These are phyloP conservation scores for Drosophila subsilvestris DNA, from an alignment of 2,888 invertebrate species.

Conservation along the genomic window DNA sequence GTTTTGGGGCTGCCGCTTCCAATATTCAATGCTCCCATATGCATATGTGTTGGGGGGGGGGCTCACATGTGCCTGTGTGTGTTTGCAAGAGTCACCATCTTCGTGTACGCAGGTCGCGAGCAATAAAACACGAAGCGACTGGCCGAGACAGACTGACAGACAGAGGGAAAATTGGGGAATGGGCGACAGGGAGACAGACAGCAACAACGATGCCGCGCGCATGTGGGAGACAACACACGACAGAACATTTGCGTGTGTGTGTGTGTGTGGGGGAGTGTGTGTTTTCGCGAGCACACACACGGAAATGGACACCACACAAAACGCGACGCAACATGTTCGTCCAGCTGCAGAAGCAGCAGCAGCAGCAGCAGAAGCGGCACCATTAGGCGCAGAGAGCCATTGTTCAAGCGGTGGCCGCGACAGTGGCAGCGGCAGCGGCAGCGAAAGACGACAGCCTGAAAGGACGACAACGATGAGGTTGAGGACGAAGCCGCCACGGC, in stretches of 20 bases:
- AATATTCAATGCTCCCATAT: slow-evolving; percentile 33
- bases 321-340: slow-evolving; percentile 77
- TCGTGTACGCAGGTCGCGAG: slow-evolving; percentile 76
- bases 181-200: slow-evolving; percentile 2
- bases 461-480: not conserved
- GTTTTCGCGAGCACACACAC: slow-evolving; percentile 36
- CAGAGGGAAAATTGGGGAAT: not conserved
- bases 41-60: slow-evolving; percentile 1
- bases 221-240: slow-evolving; percentile 54
- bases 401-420: slow-evolving; percentile 52
- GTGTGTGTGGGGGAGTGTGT: slow-evolving; percentile 4
- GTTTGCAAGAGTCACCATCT: slow-evolving; percentile 45
- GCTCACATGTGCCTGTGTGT: slow-evolving; percentile 10
- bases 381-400: slow-evolving; percentile 51
- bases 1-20: slow-evolving; percentile 23
- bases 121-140: slow-evolving; percentile 76
- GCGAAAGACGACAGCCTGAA: slow-evolving; percentile 22
- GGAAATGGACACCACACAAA: slow-evolving; percentile 52
- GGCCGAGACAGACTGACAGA: slow-evolving; percentile 40
- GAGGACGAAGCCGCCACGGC: slow-evolving; percentile 2
- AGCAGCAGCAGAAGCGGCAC: not conserved
- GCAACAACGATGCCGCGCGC: slow-evolving; percentile 36
- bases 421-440: slow-evolving; percentile 24
- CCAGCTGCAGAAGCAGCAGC: slow-evolving; percentile 53
- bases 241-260: slow-evolving; percentile 62